phyloP scores from a whole-genome alignment of 1,140 invertebrate species.

The Camponotus pennsylvanicus region DNA sequence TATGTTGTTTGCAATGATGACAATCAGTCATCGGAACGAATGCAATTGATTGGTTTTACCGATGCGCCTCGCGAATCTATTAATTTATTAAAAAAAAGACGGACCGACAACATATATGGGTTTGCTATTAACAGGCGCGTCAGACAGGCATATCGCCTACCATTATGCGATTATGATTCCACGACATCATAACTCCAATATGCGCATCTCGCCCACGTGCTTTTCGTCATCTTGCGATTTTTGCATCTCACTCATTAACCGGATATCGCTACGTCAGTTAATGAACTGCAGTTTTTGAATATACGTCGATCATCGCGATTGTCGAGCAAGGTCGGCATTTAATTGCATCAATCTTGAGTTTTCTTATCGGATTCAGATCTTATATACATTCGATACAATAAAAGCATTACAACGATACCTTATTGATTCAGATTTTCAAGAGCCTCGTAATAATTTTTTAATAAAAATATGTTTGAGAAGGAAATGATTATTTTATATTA shows the following conservation, averaged over 20 bases:
- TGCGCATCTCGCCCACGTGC: slow-evolving; percentile 15
- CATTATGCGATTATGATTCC: slow-evolving; percentile 46
- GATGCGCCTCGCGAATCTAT: not conserved
- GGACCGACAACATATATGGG: not conserved
- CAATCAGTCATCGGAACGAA: not conserved
- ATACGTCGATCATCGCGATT: slow-evolving; percentile 19
- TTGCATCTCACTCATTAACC: slow-evolving; percentile 35
- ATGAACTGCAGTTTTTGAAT: slow-evolving; percentile 36
- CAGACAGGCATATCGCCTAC: slow-evolving; percentile 12
- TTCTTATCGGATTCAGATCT: not conserved
- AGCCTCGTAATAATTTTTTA: not conserved
- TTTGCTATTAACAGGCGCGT: slow-evolving; percentile 27
- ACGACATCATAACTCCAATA: slow-evolving; percentile 36
- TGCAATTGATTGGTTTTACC: not conserved
- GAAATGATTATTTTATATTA: not conserved
- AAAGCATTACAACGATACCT: not conserved
- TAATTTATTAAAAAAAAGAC: not conserved
- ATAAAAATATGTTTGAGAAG: not conserved
- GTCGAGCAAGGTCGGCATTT: slow-evolving; percentile 29
- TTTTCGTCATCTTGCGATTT: slow-evolving; percentile 20
- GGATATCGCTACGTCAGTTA: slow-evolving; percentile 8
- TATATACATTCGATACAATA: not conserved
- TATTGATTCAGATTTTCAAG: too few relatives aligned
- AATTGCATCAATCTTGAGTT: not conserved
- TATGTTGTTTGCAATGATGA: not conserved